phyloP scores from a whole-genome alignment of 2,113 vertebrate genomes.

The Manacus vitellinus region DNA sequence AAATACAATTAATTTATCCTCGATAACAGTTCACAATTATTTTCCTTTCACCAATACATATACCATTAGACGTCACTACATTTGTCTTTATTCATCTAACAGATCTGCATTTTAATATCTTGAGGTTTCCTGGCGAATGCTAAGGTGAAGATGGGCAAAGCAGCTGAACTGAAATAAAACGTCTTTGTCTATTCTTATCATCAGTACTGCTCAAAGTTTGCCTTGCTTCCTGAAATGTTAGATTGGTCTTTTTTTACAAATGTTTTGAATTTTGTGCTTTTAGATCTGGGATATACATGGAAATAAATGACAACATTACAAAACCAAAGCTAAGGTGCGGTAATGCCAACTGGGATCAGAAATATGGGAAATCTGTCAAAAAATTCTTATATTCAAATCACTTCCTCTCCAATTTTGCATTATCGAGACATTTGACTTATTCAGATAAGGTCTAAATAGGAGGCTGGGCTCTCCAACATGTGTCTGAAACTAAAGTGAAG shows the following conservation, averaged over 20 bases:
- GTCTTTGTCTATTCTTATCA: neutral
- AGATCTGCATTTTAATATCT: neutral
- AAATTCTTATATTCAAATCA: neutral
- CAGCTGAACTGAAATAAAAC: neutral
- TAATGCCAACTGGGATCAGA: neutral
- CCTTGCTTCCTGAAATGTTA: neutral
- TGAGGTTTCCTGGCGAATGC: neutral
- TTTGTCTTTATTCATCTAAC: neutral
- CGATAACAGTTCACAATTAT: neutral
- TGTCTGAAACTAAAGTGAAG: neutral
- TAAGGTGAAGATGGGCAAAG: neutral
- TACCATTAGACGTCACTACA: neutral
- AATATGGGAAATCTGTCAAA: neutral
- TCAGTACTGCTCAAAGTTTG: neutral
- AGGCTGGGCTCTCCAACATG: fast-evolving
- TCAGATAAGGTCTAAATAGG: neutral
- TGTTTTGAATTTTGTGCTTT: neutral
- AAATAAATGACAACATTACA: neutral
- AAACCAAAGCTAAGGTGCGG: neutral
- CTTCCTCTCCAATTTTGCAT: neutral
- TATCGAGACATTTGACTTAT: neutral
- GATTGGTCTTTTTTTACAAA: neutral
- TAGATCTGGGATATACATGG: neutral
- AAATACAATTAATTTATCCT: neutral
- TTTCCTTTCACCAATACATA: neutral